A percentile compares a stretch with the other conserved stretches of the same genome.
These are phyloP conservation scores for Boulengeromyrus knoepffleri DNA, from an alignment of 2,113 vertebrate species.

Conservation along the genomic window DNA sequence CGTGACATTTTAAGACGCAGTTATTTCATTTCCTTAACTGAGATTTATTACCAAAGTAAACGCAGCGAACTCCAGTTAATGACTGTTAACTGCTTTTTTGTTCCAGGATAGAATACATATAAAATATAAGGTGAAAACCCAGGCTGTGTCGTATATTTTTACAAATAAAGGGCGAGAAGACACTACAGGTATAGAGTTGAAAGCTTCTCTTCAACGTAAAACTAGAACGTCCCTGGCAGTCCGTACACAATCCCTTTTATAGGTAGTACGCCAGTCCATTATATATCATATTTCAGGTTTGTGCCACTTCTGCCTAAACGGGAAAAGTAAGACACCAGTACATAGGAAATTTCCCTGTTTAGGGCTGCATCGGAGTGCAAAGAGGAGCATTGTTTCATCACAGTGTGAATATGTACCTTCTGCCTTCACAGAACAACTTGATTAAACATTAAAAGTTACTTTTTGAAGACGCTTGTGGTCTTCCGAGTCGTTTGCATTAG, in stretches of 20 bases:
- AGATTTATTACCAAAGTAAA: neutral
- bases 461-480: neutral
- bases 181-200: neutral
- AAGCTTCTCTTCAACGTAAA: neutral
- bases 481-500: slow-evolving; percentile 61
- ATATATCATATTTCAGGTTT: neutral
- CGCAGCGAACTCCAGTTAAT: neutral
- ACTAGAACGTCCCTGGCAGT: neutral
- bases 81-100: neutral
- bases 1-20: neutral
- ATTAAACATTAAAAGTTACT: slow-evolving; percentile 35
- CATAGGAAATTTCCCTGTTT: neutral
- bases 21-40: neutral
- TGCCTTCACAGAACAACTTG: neutral
- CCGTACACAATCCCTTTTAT: neutral
- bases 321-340: neutral
- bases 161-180: neutral
- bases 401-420: neutral
- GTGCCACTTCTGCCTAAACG: neutral
- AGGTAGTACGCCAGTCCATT: neutral
- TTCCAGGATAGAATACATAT: neutral
- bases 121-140: neutral
- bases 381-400: neutral
- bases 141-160: neutral
- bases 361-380: neutral